Base-by-base conservation (phyloP, 2,113 vertebrate genomes). In the Calypte anna region DNA sequence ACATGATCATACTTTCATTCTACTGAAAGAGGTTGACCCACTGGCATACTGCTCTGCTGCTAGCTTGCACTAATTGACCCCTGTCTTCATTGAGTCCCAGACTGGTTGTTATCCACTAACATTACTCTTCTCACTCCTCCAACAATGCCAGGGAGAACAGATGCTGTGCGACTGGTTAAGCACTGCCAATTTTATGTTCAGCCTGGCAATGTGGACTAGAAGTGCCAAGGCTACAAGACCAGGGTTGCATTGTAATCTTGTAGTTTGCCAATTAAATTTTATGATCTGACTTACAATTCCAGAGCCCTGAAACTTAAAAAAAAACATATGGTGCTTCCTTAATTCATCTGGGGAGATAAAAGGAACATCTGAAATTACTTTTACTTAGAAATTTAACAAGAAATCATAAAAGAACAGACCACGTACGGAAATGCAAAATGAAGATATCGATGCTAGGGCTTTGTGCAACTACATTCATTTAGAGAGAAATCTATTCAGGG, bases 401-500 rank as follows among this genome's bases (percentile, higher is more conserved):
- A 97, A 98, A 96, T 95, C 76, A 86, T 93, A 96, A 92, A 97
- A 94, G 90, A 97, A 94, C 54, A 24, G 94, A 86, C 75, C 88
- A 97, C 93, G 31, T 95, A 70, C 27, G 44, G 96, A 98, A 97
- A 98, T 86, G 92, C 80, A 95, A 97, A 98, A 97, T 90, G 95
- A 97, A 97, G 97, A 96, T 96, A 97, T 94, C 30, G 43, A 97
- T 97, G 95, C 88, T 96, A 93, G 88, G 94, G 93, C 94, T 97
- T 97, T 98, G 93, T 97, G 90, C 91, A 97, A 94, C 88, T 10
- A 66, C 92, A 96, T 95, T 98, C 96, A 98, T 97, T 98, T 98
- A 97, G 97, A 90, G 93, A 95, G 87, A 97, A 96, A 95, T 92
- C 97, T 97, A 97, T 98, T 98, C 97, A 98, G 94, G 96, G 97